phyloP scores from a whole-genome alignment of 2,888 invertebrate genomes.

The Eupithecia vulgata region DNA sequence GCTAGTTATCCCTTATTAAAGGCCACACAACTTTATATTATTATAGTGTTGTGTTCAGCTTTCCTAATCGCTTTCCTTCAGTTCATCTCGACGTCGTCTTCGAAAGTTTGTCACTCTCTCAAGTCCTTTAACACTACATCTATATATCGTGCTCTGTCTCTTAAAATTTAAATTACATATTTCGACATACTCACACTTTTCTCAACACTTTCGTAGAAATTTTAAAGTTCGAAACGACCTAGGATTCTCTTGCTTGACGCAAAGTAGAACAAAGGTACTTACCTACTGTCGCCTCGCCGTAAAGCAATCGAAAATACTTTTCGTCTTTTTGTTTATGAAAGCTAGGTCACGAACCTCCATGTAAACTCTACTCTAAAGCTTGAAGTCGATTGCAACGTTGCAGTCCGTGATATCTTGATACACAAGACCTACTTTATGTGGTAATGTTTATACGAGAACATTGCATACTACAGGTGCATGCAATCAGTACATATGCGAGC shows the following conservation, averaged over 20 bases:
- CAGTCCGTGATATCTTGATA: slow-evolving; percentile 60
- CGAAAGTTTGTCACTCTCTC: too few species aligned
- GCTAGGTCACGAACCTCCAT: slow-evolving; percentile 6
- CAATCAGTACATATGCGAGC: slow-evolving; percentile 61
- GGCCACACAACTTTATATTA: too few species aligned
- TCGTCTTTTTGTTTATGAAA: neutral
- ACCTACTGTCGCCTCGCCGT: neutral
- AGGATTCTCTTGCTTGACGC: neutral
- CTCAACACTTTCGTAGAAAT: neutral
- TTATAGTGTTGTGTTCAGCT: too few species aligned
- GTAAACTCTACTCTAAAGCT: slow-evolving; percentile 2
- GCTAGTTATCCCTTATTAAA: too few species aligned
- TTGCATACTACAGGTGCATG: slow-evolving; percentile 65
- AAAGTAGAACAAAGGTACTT: too few species aligned
- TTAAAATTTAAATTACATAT: too few species aligned
- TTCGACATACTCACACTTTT: too few species aligned
- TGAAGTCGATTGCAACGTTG: slow-evolving; percentile 53
- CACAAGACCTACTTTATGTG: slow-evolving; percentile 41
- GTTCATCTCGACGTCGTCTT: too few species aligned
- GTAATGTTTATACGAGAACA: slow-evolving; percentile 49
- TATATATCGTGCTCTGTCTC: too few species aligned
- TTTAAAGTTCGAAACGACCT: neutral
- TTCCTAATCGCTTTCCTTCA: too few species aligned
- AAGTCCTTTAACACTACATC: too few species aligned
- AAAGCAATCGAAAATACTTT: neutral